These are phyloP conservation scores for Hypomesus transpacificus DNA, from an alignment of 2,113 vertebrate genomes.

Conservation along the genomic window DNA sequence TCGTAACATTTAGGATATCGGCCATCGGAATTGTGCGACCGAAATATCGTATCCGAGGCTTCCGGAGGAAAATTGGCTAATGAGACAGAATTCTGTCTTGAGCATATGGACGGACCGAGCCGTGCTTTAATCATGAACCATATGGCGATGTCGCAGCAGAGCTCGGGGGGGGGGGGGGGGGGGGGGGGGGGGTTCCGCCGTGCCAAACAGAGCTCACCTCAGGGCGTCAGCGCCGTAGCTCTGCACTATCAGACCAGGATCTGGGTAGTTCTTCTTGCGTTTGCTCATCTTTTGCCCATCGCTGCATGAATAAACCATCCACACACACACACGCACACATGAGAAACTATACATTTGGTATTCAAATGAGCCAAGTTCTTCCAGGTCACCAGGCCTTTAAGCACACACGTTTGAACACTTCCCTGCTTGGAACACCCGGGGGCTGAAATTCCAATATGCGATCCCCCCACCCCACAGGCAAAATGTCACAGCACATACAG, in stretches of 20 bases:
- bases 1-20: no score
- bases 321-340: constrained; percentile 41
- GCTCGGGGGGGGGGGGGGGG: constrained; percentile 41
- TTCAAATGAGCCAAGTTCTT: constrained; percentile 60
- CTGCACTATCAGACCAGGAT: constrained; percentile 82
- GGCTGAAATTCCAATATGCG: constrained; percentile 35
- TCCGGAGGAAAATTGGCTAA: constrained; percentile 1
- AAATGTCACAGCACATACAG: constrained; percentile 26
- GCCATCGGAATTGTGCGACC: no score
- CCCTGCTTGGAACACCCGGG: constrained; percentile 39
- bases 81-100: constrained; percentile 30
- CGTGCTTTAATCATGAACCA: constrained; percentile 69
- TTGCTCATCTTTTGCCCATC: constrained; percentile 99
- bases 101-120: constrained; percentile 59
- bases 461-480: constrained; percentile 1
- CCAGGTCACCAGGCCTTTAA: constrained; percentile 62
- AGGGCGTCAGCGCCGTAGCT: constrained; percentile 92
- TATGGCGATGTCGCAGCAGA: constrained; percentile 51
- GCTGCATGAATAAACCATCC: constrained; percentile 63
- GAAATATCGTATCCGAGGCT: neutral
- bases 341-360: constrained; percentile 50
- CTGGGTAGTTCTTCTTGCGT: constrained; percentile 98
- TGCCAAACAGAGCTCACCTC: constrained; percentile 72
- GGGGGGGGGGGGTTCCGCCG: no score
- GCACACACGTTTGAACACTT: constrained; percentile 14